Base-by-base conservation (phyloP, 2,113 vertebrate genomes). In the Archocentrus centrarchus region DNA sequence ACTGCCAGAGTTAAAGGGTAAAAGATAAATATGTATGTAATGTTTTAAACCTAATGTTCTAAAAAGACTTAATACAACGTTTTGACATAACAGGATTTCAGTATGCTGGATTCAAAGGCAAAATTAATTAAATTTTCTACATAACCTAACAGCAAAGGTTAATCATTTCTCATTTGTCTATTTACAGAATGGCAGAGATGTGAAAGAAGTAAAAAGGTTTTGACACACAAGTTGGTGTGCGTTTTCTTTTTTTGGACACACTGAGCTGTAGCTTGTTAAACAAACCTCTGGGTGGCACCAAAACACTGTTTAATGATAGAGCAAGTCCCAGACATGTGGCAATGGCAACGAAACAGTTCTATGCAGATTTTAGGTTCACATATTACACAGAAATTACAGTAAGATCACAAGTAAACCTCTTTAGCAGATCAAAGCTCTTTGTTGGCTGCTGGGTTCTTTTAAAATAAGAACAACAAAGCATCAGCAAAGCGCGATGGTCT, bases 281-380 rank as follows among this genome's bases (percentile, higher is more conserved):
- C 8, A 57, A 76, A 79, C 84, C 93, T 66, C 84, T 75, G 13
- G 90, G 59, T 86, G 92, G 90, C 64, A 59, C 68, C 78, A 85
- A 14, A 82, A 59, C 30, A 79, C 68, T 24, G 41, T 10, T 15
- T 24, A 81, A 64, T 24, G 7, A 41, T 59, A 9, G 10, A 53
- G n/a, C 7, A 14, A 30, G 7, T 18, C 11, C 37, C 11, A 53
- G 11, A 2, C 5, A 1, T 32, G 8, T 27, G 11, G 35, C 68
- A 73, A 7, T 35, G 18, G 3, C 18, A 5, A 5, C 9, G 11
- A 55, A 35, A 55, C 47, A 55, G 27, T 55, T 73, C 32, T 73
- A 7, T 73, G 68, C 2, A 7, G 17, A 32, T 24, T 60, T 18
- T 20, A 10, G 41, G 8, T 9, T 11, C 5, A 5, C 22, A 10